phyloP scores from a whole-genome alignment of 1,140 invertebrate species.

The Rhyacophila brunnea region DNA sequence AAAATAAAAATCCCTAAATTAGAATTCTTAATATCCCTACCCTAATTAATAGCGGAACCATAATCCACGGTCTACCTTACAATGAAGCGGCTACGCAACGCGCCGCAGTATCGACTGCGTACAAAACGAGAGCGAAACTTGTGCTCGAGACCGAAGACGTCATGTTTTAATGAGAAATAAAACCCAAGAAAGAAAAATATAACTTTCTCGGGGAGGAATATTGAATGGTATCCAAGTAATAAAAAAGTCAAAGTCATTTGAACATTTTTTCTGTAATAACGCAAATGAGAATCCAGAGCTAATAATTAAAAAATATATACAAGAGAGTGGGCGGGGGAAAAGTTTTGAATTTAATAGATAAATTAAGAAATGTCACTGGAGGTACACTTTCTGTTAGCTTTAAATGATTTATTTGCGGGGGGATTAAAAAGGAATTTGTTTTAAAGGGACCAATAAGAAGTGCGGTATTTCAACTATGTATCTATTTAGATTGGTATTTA shows the following conservation, averaged over 20 bases:
- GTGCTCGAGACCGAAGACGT: slow-evolving; percentile 14
- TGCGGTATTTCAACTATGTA: no score
- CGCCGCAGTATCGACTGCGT: not conserved
- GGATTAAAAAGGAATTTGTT: no score
- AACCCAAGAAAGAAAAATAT: slow-evolving; percentile 34
- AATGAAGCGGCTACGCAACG: slow-evolving; percentile 8
- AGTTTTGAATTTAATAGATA: slow-evolving; percentile 14
- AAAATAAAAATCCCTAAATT: slow-evolving; percentile 35
- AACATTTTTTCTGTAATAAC: slow-evolving; percentile 25
- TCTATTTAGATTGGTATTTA: no score
- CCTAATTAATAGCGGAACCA: slow-evolving; percentile 35
- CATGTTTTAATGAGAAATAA: slow-evolving; percentile 36
- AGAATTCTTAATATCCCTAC: slow-evolving; percentile 37
- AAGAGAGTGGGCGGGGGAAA: slow-evolving; percentile 4
- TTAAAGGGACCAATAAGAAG: no score
- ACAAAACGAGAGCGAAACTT: slow-evolving; percentile 3
- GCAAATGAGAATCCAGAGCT: slow-evolving; percentile 10
- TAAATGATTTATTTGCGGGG: slow-evolving; percentile 6
- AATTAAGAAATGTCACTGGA: slow-evolving; percentile 22
- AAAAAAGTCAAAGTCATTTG: slow-evolving; percentile 29
- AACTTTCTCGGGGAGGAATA: slow-evolving; percentile 26
- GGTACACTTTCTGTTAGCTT: not conserved
- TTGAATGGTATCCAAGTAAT: slow-evolving; percentile 26
- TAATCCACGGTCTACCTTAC: slow-evolving; percentile 29
- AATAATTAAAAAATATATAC: slow-evolving; percentile 25